Base-by-base conservation (phyloP, 37 sponge, comb jelly and placozoan genomes). In the Tethya wilhelma region DNA sequence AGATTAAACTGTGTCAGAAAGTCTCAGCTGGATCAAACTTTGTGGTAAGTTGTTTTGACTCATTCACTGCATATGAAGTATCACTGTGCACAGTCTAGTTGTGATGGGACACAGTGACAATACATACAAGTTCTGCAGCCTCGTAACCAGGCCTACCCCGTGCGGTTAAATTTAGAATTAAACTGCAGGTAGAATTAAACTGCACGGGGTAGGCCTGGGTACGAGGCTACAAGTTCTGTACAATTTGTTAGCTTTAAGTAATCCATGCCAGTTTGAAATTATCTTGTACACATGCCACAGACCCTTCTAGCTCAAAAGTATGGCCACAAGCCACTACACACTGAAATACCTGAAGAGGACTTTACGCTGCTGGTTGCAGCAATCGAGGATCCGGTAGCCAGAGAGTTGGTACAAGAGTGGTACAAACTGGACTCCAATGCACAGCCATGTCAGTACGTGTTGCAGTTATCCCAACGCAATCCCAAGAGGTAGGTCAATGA, bases 281-380 rank as follows among this genome's bases (percentile, higher is more conserved):
- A n/a, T 12, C 20, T 59, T 11, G 17, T 49, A 17, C 55, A 49
- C 55, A 49, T 22, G 0, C 33, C 49, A 26, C 65, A 94, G 95
- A 87, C 89, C 17, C 74, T 94, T 0, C 69, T 91, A 46, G 84
- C 78, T 12, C 95, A 94, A 41, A 45, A 30, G 37, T 94, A 94
- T 84, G 92, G 95, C 1, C 78, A 81, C 45, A 84, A 67, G 30
- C 40, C 86, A 8, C 67, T 91, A 29, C 83, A 57, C 9, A 19
- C 33, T 0, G 17, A 57, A 46, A 91, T 94, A 23, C 68, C 68
- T 1, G 59, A 82, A 25, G 69, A 69, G 30, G 87, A 93, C 56
- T 93, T 90, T 69, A 33, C 22, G 17, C 67, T 86, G 9, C 29
- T 93, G 39, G 53, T 41, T 46, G 64, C 73, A 8, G 25, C 75